Evolutionary conservation across 2,797 vertebrate species (phyloP).

Genomic region (Alectoris magna): DNA sequence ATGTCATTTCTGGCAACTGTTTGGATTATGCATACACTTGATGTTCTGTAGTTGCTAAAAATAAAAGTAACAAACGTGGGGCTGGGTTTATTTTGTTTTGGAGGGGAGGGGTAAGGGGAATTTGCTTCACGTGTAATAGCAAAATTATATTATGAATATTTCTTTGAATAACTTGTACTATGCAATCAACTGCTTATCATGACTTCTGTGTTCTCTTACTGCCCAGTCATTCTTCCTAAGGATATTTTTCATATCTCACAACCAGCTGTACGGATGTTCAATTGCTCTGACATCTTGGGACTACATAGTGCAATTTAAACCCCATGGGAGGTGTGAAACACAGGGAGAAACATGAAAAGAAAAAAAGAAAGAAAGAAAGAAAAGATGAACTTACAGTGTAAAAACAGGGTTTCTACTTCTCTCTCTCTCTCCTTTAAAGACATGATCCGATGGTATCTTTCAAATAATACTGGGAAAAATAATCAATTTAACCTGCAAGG

Average conservation of each 20-base stretch:
- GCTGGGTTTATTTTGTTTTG: neutral
- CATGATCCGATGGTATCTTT: neutral
- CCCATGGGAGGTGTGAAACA: neutral
- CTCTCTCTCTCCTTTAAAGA: neutral
- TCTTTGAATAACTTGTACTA: neutral
- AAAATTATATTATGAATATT: neutral
- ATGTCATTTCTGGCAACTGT: neutral
- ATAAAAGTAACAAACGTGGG: neutral
- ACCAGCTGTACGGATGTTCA: neutral
- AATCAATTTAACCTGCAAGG: neutral
- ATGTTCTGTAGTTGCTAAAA: neutral
- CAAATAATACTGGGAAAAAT: neutral
- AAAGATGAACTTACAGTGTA: neutral
- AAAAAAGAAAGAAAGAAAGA: neutral
- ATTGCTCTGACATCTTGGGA: neutral
- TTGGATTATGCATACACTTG: neutral
- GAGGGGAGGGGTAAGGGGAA: neutral
- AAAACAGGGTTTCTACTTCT: rapidly evolving
- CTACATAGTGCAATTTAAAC: neutral
- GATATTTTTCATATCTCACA: neutral
- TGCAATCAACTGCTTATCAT: neutral
- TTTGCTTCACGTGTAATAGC: neutral
- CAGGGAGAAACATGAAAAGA: neutral
- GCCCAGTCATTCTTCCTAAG: neutral
- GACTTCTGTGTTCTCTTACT: neutral